Evolutionary conservation across 2,797 vertebrate species (phyloP).

Genomic region (Sylvilagus floridanus): DNA sequence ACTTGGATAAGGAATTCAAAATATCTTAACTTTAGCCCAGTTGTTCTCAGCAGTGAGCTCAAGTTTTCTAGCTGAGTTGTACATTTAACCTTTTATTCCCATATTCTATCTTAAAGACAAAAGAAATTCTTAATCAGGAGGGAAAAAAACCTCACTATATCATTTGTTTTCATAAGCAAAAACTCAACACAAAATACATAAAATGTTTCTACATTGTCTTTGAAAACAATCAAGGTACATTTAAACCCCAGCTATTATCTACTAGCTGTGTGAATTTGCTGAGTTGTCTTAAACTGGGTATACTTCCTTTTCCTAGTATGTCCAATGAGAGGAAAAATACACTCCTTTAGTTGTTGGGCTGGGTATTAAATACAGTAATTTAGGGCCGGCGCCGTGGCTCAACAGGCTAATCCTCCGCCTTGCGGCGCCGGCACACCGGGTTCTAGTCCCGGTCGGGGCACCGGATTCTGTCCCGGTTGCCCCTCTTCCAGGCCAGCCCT

Average conservation of each 20-base stretch:
- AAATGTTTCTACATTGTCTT: background rate
- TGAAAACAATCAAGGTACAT: constrained; percentile 4
- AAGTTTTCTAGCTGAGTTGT: constrained; percentile 12
- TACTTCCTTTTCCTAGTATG: background rate
- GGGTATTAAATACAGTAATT: background rate
- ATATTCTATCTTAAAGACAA: constrained; percentile 24
- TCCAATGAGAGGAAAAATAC: background rate
- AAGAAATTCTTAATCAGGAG: background rate
- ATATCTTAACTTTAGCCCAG: constrained; percentile 27
- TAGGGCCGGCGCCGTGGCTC: too few species aligned
- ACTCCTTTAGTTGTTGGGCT: background rate
- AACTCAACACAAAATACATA: background rate
- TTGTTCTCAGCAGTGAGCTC: background rate
- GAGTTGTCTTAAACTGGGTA: constrained; percentile 2
- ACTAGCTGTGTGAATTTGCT: background rate
- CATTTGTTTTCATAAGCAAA: constrained; percentile 44
- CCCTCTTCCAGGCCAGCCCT: too few species aligned
- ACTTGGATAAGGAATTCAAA: constrained; percentile 3
- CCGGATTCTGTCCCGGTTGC: too few species aligned
- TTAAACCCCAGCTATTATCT: background rate
- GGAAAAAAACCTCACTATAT: background rate
- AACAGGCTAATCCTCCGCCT: too few species aligned
- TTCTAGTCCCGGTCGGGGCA: too few species aligned
- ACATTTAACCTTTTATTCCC: background rate
- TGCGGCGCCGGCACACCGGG: too few species aligned